These are phyloP conservation scores for Alentia gelatinosa DNA, from an alignment of 2,888 invertebrate species.

Conservation along the genomic window DNA sequence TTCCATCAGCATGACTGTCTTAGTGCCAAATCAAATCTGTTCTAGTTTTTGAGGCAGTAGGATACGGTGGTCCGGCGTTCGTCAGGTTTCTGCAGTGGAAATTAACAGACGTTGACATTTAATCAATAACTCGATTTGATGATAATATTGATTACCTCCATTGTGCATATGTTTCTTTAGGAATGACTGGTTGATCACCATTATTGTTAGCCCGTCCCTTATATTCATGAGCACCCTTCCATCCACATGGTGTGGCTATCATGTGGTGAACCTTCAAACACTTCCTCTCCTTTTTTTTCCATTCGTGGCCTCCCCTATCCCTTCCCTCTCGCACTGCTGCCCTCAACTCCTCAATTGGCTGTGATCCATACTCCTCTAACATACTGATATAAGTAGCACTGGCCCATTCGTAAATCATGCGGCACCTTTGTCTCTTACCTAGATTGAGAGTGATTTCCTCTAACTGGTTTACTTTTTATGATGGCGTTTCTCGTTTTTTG, in stretches of 20 bases:
- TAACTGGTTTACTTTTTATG: not conserved
- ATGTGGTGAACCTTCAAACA: not conserved
- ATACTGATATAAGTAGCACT: not conserved
- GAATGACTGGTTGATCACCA: not conserved
- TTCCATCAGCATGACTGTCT: constrained; percentile 32
- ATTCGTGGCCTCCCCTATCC: not conserved
- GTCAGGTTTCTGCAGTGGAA: not conserved
- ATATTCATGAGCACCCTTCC: not conserved
- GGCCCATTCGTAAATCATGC: not conserved
- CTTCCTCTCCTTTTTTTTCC: not conserved
- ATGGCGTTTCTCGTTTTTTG: not conserved
- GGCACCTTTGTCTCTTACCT: not conserved
- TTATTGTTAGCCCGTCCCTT: not conserved
- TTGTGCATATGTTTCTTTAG: not conserved
- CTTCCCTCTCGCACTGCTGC: not conserved
- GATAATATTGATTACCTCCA: not conserved
- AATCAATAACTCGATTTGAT: not conserved
- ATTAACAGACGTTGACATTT: not conserved
- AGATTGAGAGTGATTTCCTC: not conserved
- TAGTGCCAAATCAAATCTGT: constrained; percentile 24
- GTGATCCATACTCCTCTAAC: not conserved
- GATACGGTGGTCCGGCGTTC: constrained; percentile 25
- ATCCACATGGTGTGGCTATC: not conserved
- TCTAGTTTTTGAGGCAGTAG: constrained; percentile 34
- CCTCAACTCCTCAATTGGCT: not conserved